phyloP scores from a whole-genome alignment of 2,888 invertebrate species.

The Mythimna impura region DNA sequence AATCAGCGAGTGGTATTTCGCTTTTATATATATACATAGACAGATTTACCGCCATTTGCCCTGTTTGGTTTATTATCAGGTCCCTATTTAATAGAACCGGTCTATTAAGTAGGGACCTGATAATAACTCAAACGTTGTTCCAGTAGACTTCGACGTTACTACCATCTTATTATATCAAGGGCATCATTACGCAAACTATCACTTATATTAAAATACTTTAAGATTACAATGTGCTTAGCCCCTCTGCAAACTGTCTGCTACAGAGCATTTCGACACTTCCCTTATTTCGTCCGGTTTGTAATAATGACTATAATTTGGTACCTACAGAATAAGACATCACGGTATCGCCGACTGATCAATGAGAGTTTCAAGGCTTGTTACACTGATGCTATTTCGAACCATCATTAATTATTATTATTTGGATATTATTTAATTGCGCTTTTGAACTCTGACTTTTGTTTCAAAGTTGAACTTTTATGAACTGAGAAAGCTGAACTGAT shows the following conservation, averaged over 20 bases:
- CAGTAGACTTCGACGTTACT: not conserved
- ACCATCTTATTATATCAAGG: slow-evolving; percentile 10
- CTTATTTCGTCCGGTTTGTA: slow-evolving; percentile 12
- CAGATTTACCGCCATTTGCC: too few species aligned
- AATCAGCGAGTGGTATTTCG: too few species aligned
- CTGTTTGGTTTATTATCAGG: too few species aligned
- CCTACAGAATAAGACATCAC: slow-evolving; percentile 50
- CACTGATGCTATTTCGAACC: not conserved
- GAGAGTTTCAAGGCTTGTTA: slow-evolving; percentile 29
- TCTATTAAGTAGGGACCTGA: not conserved
- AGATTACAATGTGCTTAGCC: slow-evolving; percentile 26
- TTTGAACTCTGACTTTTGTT: not conserved
- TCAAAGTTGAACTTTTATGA: too few species aligned
- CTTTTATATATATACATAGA: too few species aligned
- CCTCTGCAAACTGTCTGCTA: not conserved
- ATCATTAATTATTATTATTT: slow-evolving; percentile 6
- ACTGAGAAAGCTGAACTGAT: too few species aligned
- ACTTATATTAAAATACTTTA: slow-evolving; percentile 23
- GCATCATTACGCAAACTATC: slow-evolving; percentile 12
- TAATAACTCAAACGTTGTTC: not conserved
- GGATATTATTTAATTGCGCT: not conserved
- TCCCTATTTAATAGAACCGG: too few species aligned
- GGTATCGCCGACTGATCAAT: slow-evolving; percentile 16
- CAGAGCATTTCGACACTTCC: slow-evolving; percentile 37
- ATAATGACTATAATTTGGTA: slow-evolving; percentile 54